Evolutionary conservation across 1,140 invertebrate genomes (phyloP).

Genomic region (Caenorhabditis latens): DNA sequence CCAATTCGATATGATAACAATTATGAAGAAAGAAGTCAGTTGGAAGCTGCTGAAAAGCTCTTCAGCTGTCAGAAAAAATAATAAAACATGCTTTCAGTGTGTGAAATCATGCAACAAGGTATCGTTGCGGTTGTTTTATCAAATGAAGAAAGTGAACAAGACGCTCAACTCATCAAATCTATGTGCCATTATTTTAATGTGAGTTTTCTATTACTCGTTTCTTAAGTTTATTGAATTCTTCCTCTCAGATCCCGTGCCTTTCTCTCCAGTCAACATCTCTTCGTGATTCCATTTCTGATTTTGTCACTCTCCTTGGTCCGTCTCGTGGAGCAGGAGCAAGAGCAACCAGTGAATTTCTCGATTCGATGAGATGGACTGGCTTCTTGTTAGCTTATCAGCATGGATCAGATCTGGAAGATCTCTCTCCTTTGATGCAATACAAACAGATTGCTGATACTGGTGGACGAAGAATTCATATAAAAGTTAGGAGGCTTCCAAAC

Average conservation of each 20-base stretch:
- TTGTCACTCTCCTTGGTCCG: conserved; percentile 72
- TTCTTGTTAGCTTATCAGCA: conserved; percentile 74
- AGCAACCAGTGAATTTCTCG: conserved; percentile 70
- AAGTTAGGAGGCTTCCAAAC: conserved; percentile 69
- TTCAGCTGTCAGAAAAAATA: background rate
- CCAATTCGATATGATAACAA: conserved; percentile 56
- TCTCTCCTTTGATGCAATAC: conserved; percentile 58
- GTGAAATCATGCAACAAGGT: conserved; percentile 73
- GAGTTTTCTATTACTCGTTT: conserved; percentile 56
- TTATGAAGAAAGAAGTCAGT: conserved; percentile 56
- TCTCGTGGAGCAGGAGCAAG: conserved; percentile 61
- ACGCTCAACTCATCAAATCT: conserved; percentile 64
- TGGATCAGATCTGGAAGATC: conserved; percentile 60
- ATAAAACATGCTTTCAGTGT: conserved; percentile 65
- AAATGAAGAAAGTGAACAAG: conserved; percentile 52
- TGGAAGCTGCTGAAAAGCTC: background rate
- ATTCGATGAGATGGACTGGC: conserved; percentile 70
- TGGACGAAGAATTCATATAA: conserved; percentile 65
- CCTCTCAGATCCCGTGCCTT: conserved; percentile 38
- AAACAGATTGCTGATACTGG: conserved; percentile 68
- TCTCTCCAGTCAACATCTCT: conserved; percentile 55
- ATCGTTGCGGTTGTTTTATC: conserved; percentile 71
- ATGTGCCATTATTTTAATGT: conserved; percentile 76
- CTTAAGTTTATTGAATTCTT: background rate
- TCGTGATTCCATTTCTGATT: conserved; percentile 62